Conservation (phyloP, 2,113 vertebrate species). For the Xenus cinereus region DNA sequence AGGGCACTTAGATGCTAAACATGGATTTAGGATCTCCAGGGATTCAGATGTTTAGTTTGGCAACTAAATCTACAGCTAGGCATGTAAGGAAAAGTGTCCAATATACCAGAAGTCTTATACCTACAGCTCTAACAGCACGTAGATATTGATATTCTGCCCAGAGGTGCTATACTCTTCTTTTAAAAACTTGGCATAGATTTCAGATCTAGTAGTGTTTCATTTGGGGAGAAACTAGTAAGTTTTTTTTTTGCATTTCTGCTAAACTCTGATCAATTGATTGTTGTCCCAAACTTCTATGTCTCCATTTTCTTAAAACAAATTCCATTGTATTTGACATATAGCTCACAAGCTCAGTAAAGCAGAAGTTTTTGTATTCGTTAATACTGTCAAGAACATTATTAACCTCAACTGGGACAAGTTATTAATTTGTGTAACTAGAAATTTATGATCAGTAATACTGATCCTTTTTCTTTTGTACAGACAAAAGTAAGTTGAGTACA, state of each 20-base stretch:
- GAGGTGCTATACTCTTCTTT: not conserved
- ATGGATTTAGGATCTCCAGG: constrained; percentile 4
- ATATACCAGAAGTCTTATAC: not conserved
- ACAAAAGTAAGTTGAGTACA: not conserved
- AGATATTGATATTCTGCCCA: not conserved
- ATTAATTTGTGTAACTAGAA: not conserved
- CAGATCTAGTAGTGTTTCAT: not conserved
- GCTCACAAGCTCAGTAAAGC: not conserved
- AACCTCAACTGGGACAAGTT: not conserved
- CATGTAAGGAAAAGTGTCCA: not conserved
- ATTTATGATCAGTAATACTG: not conserved
- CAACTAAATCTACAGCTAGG: not conserved
- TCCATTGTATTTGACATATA: not conserved
- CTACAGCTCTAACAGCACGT: not conserved
- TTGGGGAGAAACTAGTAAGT: not conserved
- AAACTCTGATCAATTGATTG: not conserved
- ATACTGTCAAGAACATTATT: not conserved
- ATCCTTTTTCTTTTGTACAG: not conserved
- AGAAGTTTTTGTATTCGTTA: not conserved
- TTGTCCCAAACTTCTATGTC: not conserved
- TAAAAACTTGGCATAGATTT: not conserved
- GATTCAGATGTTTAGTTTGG: not conserved
- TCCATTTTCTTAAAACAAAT: not conserved
- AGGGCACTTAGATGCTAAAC: not conserved
- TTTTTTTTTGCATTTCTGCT: not conserved